Conservation (phyloP, 2,888 invertebrate genomes). For the Orthosia cruda region DNA sequence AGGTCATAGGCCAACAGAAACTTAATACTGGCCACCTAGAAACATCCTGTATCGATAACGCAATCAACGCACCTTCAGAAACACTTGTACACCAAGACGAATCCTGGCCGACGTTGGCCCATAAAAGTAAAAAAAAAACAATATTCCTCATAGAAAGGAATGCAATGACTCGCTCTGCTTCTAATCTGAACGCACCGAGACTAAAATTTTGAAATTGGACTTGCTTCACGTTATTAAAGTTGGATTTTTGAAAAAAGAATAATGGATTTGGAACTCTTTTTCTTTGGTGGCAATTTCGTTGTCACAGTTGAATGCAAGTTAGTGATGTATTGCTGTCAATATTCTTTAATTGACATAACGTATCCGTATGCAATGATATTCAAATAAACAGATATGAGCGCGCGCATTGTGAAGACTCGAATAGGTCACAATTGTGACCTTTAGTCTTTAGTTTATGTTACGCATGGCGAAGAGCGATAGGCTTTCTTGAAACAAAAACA, state of each 20-base stretch:
- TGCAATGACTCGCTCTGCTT: slow-evolving; percentile 67
- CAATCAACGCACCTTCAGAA: slow-evolving; percentile 72
- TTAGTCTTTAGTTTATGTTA: no score
- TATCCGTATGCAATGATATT: no score
- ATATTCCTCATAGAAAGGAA: slow-evolving; percentile 55
- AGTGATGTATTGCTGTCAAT: background rate
- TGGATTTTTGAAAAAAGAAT: slow-evolving; percentile 25
- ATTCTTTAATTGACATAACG: background rate
- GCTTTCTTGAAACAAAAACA: no score
- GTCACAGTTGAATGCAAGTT: slow-evolving; percentile 2
- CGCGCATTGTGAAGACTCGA: no score
- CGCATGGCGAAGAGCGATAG: no score
- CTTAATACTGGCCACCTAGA: slow-evolving; percentile 25
- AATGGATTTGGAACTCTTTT: slow-evolving; percentile 14
- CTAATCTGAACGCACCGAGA: slow-evolving; percentile 68
- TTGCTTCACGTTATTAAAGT: slow-evolving; percentile 30
- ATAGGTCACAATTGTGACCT: no score
- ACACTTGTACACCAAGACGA: slow-evolving; percentile 88
- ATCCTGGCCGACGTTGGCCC: slow-evolving; percentile 76
- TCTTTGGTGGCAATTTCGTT: background rate
- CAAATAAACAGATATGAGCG: no score
- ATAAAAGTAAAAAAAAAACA: slow-evolving; percentile 66
- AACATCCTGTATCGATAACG: slow-evolving; percentile 76
- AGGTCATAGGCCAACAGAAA: slow-evolving; percentile 51
- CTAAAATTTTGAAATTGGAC: slow-evolving; percentile 59